These are phyloP conservation scores for Neoseiulus cucumeris DNA, from an alignment of 1,140 invertebrate species.

Conservation along the genomic window DNA sequence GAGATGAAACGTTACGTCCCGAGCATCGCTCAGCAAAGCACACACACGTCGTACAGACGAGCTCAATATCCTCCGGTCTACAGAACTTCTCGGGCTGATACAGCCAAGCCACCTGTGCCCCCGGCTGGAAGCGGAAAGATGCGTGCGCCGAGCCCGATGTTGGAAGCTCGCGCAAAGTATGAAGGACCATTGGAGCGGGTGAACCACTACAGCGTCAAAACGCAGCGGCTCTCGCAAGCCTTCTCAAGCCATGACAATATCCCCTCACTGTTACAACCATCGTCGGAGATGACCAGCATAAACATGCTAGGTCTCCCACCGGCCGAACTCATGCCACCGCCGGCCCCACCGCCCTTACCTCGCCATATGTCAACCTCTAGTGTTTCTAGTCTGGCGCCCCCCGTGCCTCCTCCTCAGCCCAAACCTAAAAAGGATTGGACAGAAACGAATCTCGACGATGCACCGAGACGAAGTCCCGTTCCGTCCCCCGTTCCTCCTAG, in stretches of 20 bases:
- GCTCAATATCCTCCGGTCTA: slow-evolving; percentile 13
- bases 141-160: slow-evolving; percentile 15
- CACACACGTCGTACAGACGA: neutral
- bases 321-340: slow-evolving; percentile 11
- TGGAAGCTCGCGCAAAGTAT: slow-evolving; percentile 16
- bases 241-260: slow-evolving; percentile 25
- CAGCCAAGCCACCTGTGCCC: neutral
- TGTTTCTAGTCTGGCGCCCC: neutral
- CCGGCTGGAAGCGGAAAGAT: slow-evolving; percentile 13
- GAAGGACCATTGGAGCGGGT: slow-evolving; percentile 17
- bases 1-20: neutral
- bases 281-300: neutral
- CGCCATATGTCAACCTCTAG: neutral
- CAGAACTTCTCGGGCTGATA: slow-evolving; percentile 15
- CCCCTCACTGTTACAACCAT: slow-evolving; percentile 18
- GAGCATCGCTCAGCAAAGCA: slow-evolving; percentile 8
- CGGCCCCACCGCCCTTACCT: neutral
- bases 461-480: slow-evolving; percentile 3
- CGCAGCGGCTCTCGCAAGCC: slow-evolving; percentile 26
- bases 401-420: neutral
- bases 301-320: slow-evolving; percentile 14
- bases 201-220: slow-evolving; percentile 28
- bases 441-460: slow-evolving; percentile 8
- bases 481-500: neutral
- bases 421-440: slow-evolving; percentile 9